Base-by-base conservation (phyloP, 2,888 invertebrate species). In the Apotomis betuletana region DNA sequence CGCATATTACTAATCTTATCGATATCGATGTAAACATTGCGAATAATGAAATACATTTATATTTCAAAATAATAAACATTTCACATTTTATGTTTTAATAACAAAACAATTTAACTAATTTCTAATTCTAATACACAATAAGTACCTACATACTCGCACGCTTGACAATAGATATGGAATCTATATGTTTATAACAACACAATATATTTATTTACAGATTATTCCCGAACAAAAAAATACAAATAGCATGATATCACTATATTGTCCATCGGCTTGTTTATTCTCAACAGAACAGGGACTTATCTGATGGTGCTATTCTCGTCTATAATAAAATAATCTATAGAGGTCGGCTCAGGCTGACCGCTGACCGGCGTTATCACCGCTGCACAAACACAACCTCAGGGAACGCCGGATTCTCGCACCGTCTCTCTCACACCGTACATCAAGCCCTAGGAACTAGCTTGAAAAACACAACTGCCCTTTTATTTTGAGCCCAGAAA, bases 401-500 rank as follows among this genome's bases (percentile, higher is more conserved):
- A 89, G 90, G 89, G 90, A 91, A 90, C 4, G 88, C 91, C 91
- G 89, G 91, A 91, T 88, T 87, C 85, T 75, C 67, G 79, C 75
- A 77, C 75, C 75, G 69, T 90, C 90, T 81, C 85, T 75, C 77
- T 91, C 82, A 52, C 73, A 73, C 79, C 59, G 74, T n/a, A 49
- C 6, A 74, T 65, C 54, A 71, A 49, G 61, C 74, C 12, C 51
- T 62, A 63, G 69, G 65, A 74, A 62, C 69, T 67, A 69, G 44
- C 70, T n/a, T 6, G 5, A 27, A 51, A 49, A 60, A 61, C 57
- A 49, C 51, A 62, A 58, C 64, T 63, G 69, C 69, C 64, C 52
- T 65, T 60, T 70, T 6, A 12, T 54, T 70, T 65, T 44, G 65
- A 65, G 5, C 10, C 36, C 27, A 54, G 54, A 65, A 8, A 46